Conservation (phyloP, 2,888 invertebrate genomes). For the Yponomeuta cagnagella region DNA sequence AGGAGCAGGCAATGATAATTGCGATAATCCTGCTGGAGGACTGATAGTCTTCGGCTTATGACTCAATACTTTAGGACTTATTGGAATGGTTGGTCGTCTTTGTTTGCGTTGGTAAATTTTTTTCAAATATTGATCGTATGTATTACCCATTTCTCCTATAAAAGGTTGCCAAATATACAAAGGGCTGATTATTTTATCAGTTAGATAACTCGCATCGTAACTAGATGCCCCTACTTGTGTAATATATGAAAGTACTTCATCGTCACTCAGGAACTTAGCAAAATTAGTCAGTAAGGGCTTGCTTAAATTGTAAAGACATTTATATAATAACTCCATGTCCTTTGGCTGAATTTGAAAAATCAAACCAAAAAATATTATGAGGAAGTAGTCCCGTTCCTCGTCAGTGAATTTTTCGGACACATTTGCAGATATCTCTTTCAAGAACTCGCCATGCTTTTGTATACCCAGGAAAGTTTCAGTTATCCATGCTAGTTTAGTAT, state of each 20-base stretch:
- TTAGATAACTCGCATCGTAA: conserved; percentile 69
- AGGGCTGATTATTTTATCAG: conserved; percentile 66
- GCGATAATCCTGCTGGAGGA: not conserved
- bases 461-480: conserved; percentile 54
- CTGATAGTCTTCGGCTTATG: not conserved
- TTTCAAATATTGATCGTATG: conserved; percentile 46
- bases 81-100: conserved; percentile 52
- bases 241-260: conserved; percentile 58
- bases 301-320: conserved; percentile 60
- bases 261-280: conserved; percentile 56
- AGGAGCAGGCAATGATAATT: not conserved
- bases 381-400: conserved; percentile 52
- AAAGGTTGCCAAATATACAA: conserved; percentile 65
- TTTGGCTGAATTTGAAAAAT: conserved; percentile 49
- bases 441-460: conserved; percentile 48
- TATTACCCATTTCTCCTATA: conserved; percentile 58
- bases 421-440: conserved; percentile 40
- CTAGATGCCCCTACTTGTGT: conserved; percentile 59
- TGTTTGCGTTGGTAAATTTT: conserved; percentile 44
- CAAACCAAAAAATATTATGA: conserved; percentile 50
- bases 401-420: conserved; percentile 43
- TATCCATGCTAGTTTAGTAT: conserved; percentile 56
- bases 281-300: conserved; percentile 49
- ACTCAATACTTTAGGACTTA: conserved; percentile 33
- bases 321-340: conserved; percentile 48